A percentile compares a stretch with the other conserved stretches of the same genome.
Evolutionary conservation across 1,140 invertebrate species (phyloP).

Genomic region (Oryzaephilus surinamensis): DNA sequence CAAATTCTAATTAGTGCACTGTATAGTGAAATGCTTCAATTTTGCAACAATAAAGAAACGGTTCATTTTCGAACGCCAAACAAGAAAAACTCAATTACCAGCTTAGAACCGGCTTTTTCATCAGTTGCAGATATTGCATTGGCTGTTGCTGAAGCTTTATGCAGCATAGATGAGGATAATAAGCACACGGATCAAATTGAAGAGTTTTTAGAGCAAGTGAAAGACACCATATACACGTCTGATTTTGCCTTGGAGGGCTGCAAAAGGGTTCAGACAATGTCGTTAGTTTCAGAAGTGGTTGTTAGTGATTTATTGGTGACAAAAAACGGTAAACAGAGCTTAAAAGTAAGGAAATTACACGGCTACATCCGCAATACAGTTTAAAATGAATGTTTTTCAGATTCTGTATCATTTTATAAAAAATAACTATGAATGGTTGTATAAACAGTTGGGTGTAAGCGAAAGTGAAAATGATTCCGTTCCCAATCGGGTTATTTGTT

Average conservation of each 20-base stretch:
- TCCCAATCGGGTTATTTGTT: slow-evolving; percentile 39
- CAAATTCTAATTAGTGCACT: slow-evolving; percentile 51
- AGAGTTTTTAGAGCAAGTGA: slow-evolving; percentile 44
- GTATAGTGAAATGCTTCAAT: slow-evolving; percentile 43
- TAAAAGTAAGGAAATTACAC: slow-evolving; percentile 37
- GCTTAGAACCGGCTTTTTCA: slow-evolving; percentile 37
- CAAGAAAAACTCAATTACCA: slow-evolving; percentile 17
- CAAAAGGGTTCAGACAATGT: slow-evolving; percentile 38
- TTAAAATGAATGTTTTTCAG: slow-evolving; percentile 34
- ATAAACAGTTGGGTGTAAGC: slow-evolving; percentile 45
- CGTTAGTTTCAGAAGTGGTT: slow-evolving; percentile 42
- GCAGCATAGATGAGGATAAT: slow-evolving; percentile 64
- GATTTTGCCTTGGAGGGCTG: slow-evolving; percentile 35
- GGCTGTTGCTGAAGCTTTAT: slow-evolving; percentile 61
- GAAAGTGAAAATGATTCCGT: slow-evolving; percentile 27
- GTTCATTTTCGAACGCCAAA: background rate
- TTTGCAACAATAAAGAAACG: slow-evolving; percentile 32
- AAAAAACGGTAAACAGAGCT: slow-evolving; percentile 41
- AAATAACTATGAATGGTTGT: slow-evolving; percentile 53
- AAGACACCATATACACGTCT: slow-evolving; percentile 31
- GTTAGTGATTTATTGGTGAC: slow-evolving; percentile 45
- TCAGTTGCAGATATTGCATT: slow-evolving; percentile 33
- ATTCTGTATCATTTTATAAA: slow-evolving; percentile 56
- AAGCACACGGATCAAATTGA: slow-evolving; percentile 61
- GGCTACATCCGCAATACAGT: background rate